Evolutionary conservation across 1,140 invertebrate species (phyloP), one percentile per base, ranked within the genome.

Genomic region (Drosophila kohkoa): DNA sequence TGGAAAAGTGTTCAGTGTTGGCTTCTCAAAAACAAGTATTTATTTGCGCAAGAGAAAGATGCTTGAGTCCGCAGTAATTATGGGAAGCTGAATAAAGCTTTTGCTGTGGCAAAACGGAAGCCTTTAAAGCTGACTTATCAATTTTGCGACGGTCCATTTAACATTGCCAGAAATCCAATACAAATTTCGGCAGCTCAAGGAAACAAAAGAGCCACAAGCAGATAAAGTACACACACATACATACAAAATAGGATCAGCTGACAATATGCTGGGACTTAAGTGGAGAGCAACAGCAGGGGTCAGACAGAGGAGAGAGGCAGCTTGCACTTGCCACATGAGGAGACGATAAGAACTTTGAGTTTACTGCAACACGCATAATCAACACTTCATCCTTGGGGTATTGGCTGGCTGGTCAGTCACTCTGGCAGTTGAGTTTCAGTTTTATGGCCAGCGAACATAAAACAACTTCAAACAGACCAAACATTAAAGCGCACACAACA

Each of bases 401-500:
- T 72, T 79, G 82, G 72, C 57, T 55, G 54, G n/a, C 16, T 16
- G 20, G 20, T 25, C 20, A 3, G 20, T 25, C 20, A 25, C 20
- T 16, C 57, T 25, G 13, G 20, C 20, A 25, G 20, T 60, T 60
- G 5, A 11, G 58, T 16, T 10, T 25, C 38, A 51, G 54, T 57
- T 64, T 75, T 86, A 75, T 86, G 82, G 82, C 65, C 80, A 79
- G 48, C 65, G 28, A 63, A 77, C 77, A 73, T 71, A 62, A 73
- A 79, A 58, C 83, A 82, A 80, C 82, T 79, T 71, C 68, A 66
- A 65, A 81, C 64, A 69, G 76, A 63, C 75, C 45, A 72, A 79
- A 87, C 82, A 82, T 81, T 75, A 78, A 85, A 81, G 82, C 82
- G 70, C 82, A 79, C 82, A 80, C 75, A 81, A 78, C 82, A 87